Conservation (phyloP, 2,888 invertebrate genomes). For the Drosophila testacea region DNA sequence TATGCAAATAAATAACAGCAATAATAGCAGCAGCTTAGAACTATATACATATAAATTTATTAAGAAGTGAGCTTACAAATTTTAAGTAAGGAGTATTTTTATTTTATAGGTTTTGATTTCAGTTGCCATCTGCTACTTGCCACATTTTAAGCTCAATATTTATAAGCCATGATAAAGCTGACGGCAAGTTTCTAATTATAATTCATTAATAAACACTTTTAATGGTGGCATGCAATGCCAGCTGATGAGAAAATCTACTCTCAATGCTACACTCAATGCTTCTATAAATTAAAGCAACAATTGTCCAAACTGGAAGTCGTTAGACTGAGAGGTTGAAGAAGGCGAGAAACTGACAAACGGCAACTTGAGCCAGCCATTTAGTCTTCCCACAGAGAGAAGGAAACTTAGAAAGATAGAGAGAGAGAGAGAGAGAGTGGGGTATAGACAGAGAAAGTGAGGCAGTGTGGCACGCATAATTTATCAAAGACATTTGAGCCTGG, state of each 20-base stretch:
- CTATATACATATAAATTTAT: background rate
- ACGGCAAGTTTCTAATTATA: slow-evolving; percentile 45
- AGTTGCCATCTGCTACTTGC: background rate
- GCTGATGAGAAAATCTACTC: slow-evolving; percentile 20
- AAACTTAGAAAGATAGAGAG: background rate
- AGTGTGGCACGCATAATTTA: slow-evolving; percentile 60
- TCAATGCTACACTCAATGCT: background rate
- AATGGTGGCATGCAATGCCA: background rate
- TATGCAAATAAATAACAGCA: no score
- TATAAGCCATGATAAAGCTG: slow-evolving; percentile 1
- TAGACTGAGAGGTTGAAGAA: slow-evolving; percentile 5
- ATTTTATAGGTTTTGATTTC: slow-evolving; percentile 8
- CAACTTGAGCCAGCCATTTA: slow-evolving; percentile 39
- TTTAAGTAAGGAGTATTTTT: background rate
- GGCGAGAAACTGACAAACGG: background rate
- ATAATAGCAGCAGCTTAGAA: no score
- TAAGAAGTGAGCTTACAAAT: background rate
- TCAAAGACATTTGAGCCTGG: slow-evolving; percentile 61
- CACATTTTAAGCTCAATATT: slow-evolving; percentile 6
- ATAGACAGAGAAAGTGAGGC: background rate
- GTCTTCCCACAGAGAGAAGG: background rate
- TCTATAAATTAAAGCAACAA: slow-evolving; percentile 47
- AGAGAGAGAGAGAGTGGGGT: background rate
- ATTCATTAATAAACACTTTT: slow-evolving; percentile 50
- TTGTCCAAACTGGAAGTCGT: slow-evolving; percentile 19